Evolutionary conservation across 1,140 invertebrate species (phyloP), one percentile per base, ranked within the genome.

Genomic region (Thrips palmi): DNA sequence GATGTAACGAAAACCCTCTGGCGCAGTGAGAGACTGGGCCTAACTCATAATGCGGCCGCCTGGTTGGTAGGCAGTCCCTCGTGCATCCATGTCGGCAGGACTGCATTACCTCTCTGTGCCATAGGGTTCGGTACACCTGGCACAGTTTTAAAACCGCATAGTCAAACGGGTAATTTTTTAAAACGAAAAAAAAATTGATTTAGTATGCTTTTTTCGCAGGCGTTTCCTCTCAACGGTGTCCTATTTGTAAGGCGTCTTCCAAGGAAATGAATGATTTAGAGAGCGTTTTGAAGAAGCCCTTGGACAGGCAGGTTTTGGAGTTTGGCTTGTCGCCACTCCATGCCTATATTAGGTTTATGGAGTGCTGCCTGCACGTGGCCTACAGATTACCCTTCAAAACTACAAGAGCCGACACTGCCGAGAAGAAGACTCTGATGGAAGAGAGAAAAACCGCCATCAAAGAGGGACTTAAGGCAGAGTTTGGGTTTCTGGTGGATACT

Each of bases 401-500:
- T 35, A 54, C 43, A 44, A 44, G 47, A 38, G 37, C 43, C 15
- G 36, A 43, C 23, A 42, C 38, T 18, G 33, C 46, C 39, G 27
- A 38, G 27, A 27, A 44, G 45, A 40, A 49, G 37, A 29, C 10
- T 27, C 17, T 36, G 6, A 22, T 18, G 17, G 23, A 35, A 39
- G 31, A 45, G 19, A 46, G 40, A 37, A 52, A 40, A 33, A 33
- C 23, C 40, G 43, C 39, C 12, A 45, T 49, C n/a, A 43, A 46
- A 44, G 15, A 42, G 19, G 36, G 10, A 1, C 47, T 49, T 12
- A 39, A 40, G 36, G 7, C 41, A 1, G 6, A 47, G 43, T 32
- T 48, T 14, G 43, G 45, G 14, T 33, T 50, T 8, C n/a, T 46
- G 3, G 45, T 57, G 1, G 55, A 58, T 42, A 45, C 44, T 27